Base-by-base conservation (phyloP, 2,113 vertebrate species). In the Anguilla japonica region DNA sequence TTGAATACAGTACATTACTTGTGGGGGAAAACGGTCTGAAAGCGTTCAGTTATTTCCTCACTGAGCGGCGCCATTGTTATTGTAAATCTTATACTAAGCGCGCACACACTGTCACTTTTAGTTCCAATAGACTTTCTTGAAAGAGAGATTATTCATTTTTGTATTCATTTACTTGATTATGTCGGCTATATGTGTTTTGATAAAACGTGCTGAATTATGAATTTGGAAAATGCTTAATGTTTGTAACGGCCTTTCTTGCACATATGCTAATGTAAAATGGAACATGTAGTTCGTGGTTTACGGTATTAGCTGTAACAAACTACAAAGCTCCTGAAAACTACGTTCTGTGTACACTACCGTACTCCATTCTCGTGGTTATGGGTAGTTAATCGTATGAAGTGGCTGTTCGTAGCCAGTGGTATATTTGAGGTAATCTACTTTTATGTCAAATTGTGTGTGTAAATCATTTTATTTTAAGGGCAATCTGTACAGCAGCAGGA, bases 11-110 rank as follows among this genome's bases (percentile, higher is more conserved):
- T 0, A 14, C 40, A 71, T 84, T 41, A 43, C 57, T 82, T 56
- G 43, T 41, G 79, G 5, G 22, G 15, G 0, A 41, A 78, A 53
- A 82, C 39, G 20, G 56, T 41, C 88, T 81, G 87, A 41, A 81
- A 85, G 39, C 57, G 46, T 82, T 83, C 85, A 34, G 39, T 53
- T 81, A 87, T 41, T 29, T 88, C 57, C 82, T 41, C 41, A 46
- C 20, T 79, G 82, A 75, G 82, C 57, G 81, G 43, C 67, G 83
- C 88, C 79, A 80, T 83, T 53, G 26, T 81, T 56, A 57, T 40
- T 40, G 85, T 82, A 67, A 53, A 85, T 8, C 2, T 53, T 40
- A 34, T 82, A 88, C n/a, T 41, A 85, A 29, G 18, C 13, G 83
- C 84, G 84, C 84, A 88, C 16, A 6, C 0, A 67, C 0, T 18